These are phyloP conservation scores for human (Homo sapiens) DNA, from an alignment of 2,113 vertebrate species.

Conservation along the genomic window GRCh38 chr7:105023001-105023500, in stretches of 20 bases:
- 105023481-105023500: no score
- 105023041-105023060: not conserved
- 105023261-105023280: no score
- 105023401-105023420: no score
- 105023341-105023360: no score
- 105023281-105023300: no score
- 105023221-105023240: no score
- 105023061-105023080: not conserved
- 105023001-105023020: not conserved
- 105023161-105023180: not conserved
- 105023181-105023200: slow-evolving; percentile 12
- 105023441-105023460: not conserved
- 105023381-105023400: no score
- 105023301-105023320: no score
- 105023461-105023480: no score
- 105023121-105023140: slow-evolving; percentile 10
- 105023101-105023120: not conserved
- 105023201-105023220: not conserved
- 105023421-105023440: not conserved
- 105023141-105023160: not conserved
- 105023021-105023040: slow-evolving; percentile 23
- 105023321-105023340: no score
- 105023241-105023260: no score
- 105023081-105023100: slow-evolving; percentile 45
- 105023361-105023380: no score